These are phyloP conservation scores for Stenopsyche tienmushanensis DNA, from an alignment of 1,140 invertebrate species.

Conservation along the genomic window DNA sequence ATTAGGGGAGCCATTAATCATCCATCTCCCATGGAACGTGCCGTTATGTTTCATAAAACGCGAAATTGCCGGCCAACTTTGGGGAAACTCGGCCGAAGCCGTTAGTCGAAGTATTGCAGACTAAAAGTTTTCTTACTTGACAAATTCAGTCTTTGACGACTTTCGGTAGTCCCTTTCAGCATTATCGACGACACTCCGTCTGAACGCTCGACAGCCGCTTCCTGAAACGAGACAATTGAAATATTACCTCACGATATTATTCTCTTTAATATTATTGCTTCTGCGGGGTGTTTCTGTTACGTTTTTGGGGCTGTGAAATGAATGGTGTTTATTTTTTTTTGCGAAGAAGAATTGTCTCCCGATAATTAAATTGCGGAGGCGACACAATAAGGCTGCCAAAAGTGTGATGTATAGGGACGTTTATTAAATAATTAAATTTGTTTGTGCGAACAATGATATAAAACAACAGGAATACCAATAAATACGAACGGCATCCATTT, in stretches of 20 bases:
- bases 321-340: too few species aligned
- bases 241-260: not conserved
- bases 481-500: too few species aligned
- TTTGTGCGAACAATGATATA: too few species aligned
- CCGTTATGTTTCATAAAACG: not conserved
- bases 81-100: not conserved
- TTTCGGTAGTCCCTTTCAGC: not conserved
- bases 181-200: slow-evolving; percentile 2
- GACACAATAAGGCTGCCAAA: too few species aligned
- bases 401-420: too few species aligned
- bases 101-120: not conserved
- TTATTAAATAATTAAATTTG: too few species aligned
- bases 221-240: slow-evolving; percentile 3
- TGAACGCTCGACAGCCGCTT: not conserved
- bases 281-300: too few species aligned
- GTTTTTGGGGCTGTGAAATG: too few species aligned
- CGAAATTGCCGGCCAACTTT: slow-evolving; percentile 6
- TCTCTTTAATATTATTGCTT: too few species aligned
- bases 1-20: slow-evolving; percentile 20
- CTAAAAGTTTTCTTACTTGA: slow-evolving; percentile 21
- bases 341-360: too few species aligned
- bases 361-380: too few species aligned
- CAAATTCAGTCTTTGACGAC: not conserved
- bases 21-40: slow-evolving; percentile 4
- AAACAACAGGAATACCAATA: too few species aligned